These are phyloP conservation scores for Parnassius smintheus DNA, from an alignment of 2,888 invertebrate genomes.

Conservation along the genomic window DNA sequence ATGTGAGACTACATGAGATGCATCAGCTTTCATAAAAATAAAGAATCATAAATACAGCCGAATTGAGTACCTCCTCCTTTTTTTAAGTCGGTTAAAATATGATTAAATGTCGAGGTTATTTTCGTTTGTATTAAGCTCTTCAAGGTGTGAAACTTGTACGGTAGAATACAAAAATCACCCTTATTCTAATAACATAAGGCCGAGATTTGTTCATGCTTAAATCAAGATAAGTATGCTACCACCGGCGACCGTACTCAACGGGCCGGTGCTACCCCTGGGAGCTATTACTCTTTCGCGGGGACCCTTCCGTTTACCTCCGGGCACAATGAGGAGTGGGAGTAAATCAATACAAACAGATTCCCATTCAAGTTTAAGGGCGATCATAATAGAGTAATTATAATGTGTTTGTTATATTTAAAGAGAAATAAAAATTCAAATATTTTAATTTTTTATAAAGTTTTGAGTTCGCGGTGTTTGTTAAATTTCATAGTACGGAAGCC, in stretches of 20 bases:
- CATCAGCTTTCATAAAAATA: too few relatives aligned
- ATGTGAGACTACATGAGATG: too few relatives aligned
- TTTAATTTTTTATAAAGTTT: too few relatives aligned
- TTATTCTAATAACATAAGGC: neutral
- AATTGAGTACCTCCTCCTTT: too few relatives aligned
- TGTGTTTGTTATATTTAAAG: neutral
- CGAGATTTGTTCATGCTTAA: neutral
- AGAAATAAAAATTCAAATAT: too few relatives aligned
- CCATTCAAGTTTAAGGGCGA: constrained; percentile 22
- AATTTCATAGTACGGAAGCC: too few relatives aligned
- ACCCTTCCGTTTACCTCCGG: constrained; percentile 16
- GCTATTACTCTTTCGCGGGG: constrained; percentile 28
- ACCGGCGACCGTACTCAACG: constrained; percentile 10
- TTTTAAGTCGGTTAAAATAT: too few relatives aligned
- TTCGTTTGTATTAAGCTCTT: neutral
- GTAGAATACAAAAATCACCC: neutral
- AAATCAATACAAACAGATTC: constrained; percentile 41
- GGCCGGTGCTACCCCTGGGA: constrained; percentile 29
- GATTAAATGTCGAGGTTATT: neutral
- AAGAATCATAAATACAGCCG: too few relatives aligned
- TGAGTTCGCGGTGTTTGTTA: too few relatives aligned
- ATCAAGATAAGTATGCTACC: neutral
- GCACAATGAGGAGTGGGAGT: constrained; percentile 24
- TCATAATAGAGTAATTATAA: constrained; percentile 16
- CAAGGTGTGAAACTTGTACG: constrained; percentile 6